Conservation (phyloP, 1,140 invertebrate genomes). For the Heliconius melpomene region DNA sequence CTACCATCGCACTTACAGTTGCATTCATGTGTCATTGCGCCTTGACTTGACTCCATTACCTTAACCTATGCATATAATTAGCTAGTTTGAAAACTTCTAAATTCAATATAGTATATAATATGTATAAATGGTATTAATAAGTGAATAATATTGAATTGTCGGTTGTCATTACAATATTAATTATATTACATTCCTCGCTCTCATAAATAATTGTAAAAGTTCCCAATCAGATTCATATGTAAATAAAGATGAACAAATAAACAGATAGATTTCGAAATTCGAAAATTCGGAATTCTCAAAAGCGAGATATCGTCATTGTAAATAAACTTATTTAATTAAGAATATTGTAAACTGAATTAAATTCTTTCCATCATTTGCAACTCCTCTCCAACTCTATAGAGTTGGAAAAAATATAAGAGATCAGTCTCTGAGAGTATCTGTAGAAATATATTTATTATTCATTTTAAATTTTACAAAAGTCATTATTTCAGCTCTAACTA, state of each 20-base stretch:
- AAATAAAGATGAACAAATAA: not conserved
- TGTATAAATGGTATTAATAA: too few species aligned
- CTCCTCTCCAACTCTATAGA: not conserved
- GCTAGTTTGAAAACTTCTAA: too few species aligned
- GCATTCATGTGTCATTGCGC: too few species aligned
- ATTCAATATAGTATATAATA: too few species aligned
- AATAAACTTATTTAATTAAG: not conserved
- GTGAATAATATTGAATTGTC: too few species aligned
- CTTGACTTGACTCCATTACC: too few species aligned
- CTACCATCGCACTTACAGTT: too few species aligned
- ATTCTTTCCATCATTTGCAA: too few species aligned
- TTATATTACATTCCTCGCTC: not conserved
- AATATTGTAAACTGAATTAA: not conserved
- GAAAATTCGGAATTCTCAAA: not conserved
- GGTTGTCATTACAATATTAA: too few species aligned
- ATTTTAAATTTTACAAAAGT: not conserved
- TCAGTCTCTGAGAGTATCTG: not conserved
- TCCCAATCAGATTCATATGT: not conserved
- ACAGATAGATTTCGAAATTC: not conserved
- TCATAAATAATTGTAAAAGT: not conserved
- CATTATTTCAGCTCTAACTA: not conserved
- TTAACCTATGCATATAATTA: too few species aligned
- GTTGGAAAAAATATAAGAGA: not conserved
- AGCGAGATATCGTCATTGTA: not conserved
- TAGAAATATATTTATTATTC: not conserved